phyloP scores from a whole-genome alignment of 1,140 invertebrate genomes.

The Leptonema lineaticorne region DNA sequence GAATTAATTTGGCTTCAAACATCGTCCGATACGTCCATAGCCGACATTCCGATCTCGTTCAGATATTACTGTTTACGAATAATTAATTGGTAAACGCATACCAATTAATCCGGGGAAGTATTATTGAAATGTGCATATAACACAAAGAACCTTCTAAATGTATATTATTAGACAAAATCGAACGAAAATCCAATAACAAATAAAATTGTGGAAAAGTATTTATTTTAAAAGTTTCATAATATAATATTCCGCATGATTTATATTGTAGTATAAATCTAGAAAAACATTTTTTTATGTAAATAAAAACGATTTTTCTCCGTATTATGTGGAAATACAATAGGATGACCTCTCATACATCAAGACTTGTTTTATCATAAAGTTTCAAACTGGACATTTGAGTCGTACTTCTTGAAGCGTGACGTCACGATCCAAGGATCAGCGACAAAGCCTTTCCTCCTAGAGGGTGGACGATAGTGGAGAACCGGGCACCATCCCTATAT shows the following conservation, averaged over 20 bases:
- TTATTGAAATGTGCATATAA: not conserved
- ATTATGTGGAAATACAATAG: not conserved
- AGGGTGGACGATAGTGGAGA: not conserved
- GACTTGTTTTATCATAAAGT: constrained; percentile 38
- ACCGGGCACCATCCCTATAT: not conserved
- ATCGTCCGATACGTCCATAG: too few species aligned
- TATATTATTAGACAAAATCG: too few species aligned
- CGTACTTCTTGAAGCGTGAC: constrained; percentile 39
- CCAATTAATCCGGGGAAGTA: too few species aligned
- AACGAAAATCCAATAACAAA: not conserved
- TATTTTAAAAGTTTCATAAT: too few species aligned
- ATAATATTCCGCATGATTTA: too few species aligned
- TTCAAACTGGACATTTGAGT: constrained; percentile 31
- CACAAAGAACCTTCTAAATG: not conserved
- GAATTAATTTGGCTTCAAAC: too few species aligned
- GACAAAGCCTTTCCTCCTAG: constrained; percentile 38
- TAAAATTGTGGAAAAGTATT: not conserved
- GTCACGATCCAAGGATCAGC: constrained; percentile 41
- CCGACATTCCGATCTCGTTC: constrained; percentile 8
- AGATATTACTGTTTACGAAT: constrained; percentile 31
- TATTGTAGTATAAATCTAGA: too few species aligned
- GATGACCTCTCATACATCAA: constrained; percentile 21
- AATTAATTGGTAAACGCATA: constrained; percentile 22
- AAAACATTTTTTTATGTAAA: not conserved
- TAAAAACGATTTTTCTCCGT: not conserved